phyloP scores from a whole-genome alignment of 2,797 vertebrate genomes.

The Nannoperca obscura region DNA sequence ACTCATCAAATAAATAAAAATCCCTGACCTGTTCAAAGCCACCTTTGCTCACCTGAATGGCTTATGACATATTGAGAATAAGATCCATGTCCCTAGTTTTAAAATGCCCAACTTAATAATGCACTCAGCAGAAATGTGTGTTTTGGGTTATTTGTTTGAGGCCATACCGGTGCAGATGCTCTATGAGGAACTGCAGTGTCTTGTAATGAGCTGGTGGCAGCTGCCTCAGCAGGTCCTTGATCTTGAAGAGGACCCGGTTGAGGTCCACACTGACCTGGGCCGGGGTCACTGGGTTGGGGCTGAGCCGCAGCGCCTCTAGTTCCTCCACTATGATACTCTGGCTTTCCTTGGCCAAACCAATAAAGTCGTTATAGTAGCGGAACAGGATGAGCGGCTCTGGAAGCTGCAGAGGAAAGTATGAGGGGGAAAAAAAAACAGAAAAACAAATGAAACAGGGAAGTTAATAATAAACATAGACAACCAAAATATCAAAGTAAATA shows the following conservation, averaged over 20 bases:
- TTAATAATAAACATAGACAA: constrained; percentile 47
- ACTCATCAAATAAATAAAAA: not conserved
- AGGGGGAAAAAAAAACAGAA: constrained; percentile 2
- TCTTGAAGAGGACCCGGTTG: constrained; percentile 93
- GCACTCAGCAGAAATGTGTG: not conserved
- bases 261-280: constrained; percentile 83
- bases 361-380: constrained; percentile 95
- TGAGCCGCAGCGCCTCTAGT: constrained; percentile 80
- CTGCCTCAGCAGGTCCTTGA: constrained; percentile 92
- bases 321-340: constrained; percentile 90
- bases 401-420: constrained; percentile 83
- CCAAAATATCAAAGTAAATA: constrained; percentile 53
- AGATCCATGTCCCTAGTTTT: not conserved
- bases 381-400: constrained; percentile 97
- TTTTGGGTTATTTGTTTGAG: not conserved
- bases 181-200: constrained; percentile 93
- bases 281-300: constrained; percentile 70
- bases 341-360: constrained; percentile 94
- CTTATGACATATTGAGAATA: not conserved
- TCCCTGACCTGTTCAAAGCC: not conserved
- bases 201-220: constrained; percentile 92
- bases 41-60: not conserved
- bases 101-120: not conserved
- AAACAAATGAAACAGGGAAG: constrained; percentile 53
- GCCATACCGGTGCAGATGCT: constrained; percentile 92